Evolutionary conservation across 2,888 invertebrate species (phyloP).

Genomic region (Maniola hyperantus): DNA sequence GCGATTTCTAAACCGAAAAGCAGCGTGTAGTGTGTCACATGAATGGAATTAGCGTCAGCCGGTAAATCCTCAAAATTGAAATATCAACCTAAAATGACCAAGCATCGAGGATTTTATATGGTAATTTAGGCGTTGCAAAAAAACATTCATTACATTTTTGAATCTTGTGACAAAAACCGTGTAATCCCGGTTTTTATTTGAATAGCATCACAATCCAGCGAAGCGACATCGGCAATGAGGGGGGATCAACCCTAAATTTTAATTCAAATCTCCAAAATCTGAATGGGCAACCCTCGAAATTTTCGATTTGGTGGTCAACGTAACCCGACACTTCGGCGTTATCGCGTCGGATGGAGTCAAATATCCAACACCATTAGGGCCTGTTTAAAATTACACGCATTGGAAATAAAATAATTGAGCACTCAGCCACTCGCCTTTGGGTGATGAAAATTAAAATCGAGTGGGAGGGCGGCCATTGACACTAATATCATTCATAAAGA

Average conservation of each 20-base stretch:
- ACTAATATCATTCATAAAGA: conserved; percentile 17
- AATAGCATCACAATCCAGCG: conserved; percentile 33
- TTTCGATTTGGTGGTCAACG: conserved; percentile 62
- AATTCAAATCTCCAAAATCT: conserved; percentile 51
- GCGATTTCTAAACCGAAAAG: too few relatives aligned
- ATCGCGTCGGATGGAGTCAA: conserved; percentile 36
- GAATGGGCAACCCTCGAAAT: conserved; percentile 56
- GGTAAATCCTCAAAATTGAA: background rate
- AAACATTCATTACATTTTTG: conserved; percentile 27
- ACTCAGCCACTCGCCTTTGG: conserved; percentile 24
- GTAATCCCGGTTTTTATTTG: conserved; percentile 54
- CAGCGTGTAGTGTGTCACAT: too few relatives aligned
- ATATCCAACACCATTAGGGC: conserved; percentile 38
- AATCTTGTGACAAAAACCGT: conserved; percentile 53
- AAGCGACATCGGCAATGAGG: conserved; percentile 35
- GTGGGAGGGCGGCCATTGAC: conserved; percentile 30
- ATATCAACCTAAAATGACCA: conserved; percentile 1
- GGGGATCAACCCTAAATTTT: conserved; percentile 53
- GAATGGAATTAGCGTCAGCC: background rate
- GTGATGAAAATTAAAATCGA: conserved; percentile 9
- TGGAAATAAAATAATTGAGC: conserved; percentile 35
- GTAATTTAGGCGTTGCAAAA: conserved; percentile 22
- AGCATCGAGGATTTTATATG: conserved; percentile 23
- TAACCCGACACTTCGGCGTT: conserved; percentile 57
- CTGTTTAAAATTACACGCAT: conserved; percentile 40